Conservation (phyloP, 30 jellyfish, hydroid and myxozoan genomes). For the Catostylus mosaicus region DNA sequence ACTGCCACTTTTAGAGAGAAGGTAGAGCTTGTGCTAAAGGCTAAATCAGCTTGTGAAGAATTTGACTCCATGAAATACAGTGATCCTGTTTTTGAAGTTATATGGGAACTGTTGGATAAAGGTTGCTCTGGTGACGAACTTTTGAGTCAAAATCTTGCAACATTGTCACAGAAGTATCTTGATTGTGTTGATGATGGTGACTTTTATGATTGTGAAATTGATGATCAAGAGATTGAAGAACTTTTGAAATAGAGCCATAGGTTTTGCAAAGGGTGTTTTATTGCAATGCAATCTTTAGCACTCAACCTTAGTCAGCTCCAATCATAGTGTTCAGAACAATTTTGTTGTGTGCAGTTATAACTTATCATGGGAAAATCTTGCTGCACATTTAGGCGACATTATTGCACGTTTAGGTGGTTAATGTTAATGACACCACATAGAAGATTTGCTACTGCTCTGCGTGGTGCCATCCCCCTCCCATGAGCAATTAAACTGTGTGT, state of each 20-base stretch:
- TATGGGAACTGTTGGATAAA: constrained; percentile 35
- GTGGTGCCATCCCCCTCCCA: too few species aligned
- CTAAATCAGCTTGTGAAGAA: neutral
- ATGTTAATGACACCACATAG: too few species aligned
- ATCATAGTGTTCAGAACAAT: too few species aligned
- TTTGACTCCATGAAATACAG: neutral
- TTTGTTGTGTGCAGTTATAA: too few species aligned
- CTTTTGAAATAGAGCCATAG: constrained; percentile 7
- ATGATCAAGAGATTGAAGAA: constrained; percentile 45
- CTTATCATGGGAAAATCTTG: too few species aligned
- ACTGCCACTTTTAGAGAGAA: constrained; percentile 19
- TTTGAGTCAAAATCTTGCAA: neutral
- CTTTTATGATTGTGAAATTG: constrained; percentile 42
- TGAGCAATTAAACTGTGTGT: too few species aligned
- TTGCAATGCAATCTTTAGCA: too few species aligned
- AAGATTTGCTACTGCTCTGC: too few species aligned
- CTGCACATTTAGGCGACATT: too few species aligned
- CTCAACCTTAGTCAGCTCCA: too few species aligned
- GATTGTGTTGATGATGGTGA: constrained; percentile 24
- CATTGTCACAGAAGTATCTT: constrained; percentile 41
- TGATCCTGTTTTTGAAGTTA: constrained; percentile 14
- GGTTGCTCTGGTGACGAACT: constrained; percentile 66
- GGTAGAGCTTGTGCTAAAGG: constrained; percentile 1
- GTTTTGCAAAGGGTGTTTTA: too few species aligned
- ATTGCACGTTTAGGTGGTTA: too few species aligned